Conservation (phyloP, 2,888 invertebrate genomes). For the Macaria notata region DNA sequence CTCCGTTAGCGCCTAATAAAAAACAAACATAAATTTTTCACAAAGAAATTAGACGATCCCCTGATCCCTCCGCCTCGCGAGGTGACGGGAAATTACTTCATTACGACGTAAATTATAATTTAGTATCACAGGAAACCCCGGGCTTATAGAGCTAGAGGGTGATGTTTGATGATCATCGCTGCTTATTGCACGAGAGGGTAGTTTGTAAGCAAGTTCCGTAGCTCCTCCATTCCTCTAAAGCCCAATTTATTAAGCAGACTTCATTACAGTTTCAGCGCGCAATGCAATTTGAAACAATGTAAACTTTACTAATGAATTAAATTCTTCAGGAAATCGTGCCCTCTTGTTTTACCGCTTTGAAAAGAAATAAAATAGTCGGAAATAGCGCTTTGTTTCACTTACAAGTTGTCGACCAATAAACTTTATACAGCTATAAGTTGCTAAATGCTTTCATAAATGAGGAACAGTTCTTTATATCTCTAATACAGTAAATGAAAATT, state of each 20-base stretch:
- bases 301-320: slow-evolving; percentile 2
- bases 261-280: not conserved
- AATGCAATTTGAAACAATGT: slow-evolving; percentile 1
- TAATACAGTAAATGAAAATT: slow-evolving; percentile 2
- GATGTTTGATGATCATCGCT: slow-evolving; percentile 1
- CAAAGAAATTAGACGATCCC: slow-evolving; percentile 28
- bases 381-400: slow-evolving; percentile 5
- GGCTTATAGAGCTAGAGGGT: slow-evolving; percentile 17
- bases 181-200: no score
- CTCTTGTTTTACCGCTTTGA: slow-evolving; percentile 4
- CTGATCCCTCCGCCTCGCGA: slow-evolving; percentile 39
- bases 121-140: slow-evolving; percentile 31
- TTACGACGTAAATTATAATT: slow-evolving; percentile 40
- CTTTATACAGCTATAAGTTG: not conserved
- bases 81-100: slow-evolving; percentile 40
- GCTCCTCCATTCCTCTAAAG: no score
- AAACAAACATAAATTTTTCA: slow-evolving; percentile 25
- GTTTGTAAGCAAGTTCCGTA: no score
- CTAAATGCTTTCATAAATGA: no score
- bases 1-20: slow-evolving; percentile 9
- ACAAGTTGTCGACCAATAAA: slow-evolving; percentile 8
- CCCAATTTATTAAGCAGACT: no score
- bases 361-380: slow-evolving; percentile 4
- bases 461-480: not conserved
- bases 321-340: slow-evolving; percentile 5